These are phyloP conservation scores for Xenotilapia longispinis DNA, from an alignment of 2,113 vertebrate genomes.

Conservation along the genomic window DNA sequence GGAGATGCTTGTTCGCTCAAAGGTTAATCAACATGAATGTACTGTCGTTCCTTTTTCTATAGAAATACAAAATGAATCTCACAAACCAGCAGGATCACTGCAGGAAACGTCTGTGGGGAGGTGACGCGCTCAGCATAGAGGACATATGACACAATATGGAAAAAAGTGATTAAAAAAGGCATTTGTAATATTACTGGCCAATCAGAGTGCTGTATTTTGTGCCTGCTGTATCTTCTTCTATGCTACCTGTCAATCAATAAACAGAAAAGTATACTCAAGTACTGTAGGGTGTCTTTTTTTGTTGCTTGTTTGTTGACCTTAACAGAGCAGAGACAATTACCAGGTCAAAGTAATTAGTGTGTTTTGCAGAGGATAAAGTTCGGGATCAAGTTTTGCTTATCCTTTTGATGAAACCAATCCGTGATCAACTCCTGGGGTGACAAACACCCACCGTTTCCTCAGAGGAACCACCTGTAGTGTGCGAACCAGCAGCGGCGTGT, in stretches of 20 bases:
- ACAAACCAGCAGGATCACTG: conserved; percentile 34
- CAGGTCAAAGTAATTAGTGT: neutral
- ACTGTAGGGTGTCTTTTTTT: neutral
- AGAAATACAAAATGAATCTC: conserved; percentile 24
- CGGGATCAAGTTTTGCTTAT: neutral
- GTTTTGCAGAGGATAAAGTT: neutral
- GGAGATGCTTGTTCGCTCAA: conserved; percentile 4
- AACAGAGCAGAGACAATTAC: neutral
- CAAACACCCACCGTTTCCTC: neutral
- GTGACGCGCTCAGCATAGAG: neutral
- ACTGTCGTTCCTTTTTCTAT: conserved; percentile 46
- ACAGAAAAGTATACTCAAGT: conserved; percentile 22
- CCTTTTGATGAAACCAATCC: neutral
- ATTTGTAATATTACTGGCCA: conserved; percentile 47
- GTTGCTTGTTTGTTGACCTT: neutral
- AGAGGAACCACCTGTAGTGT: neutral
- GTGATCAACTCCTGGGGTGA: neutral
- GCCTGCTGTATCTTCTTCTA: conserved; percentile 63
- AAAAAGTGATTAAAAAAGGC: neutral
- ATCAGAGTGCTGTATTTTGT: conserved; percentile 61
- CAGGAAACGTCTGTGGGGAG: neutral
- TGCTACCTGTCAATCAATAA: conserved; percentile 64
- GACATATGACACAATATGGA: neutral
- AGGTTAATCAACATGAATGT: conserved; percentile 17
- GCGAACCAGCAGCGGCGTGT: neutral